Evolutionary conservation across 2,113 vertebrate species (phyloP).

Genomic region (Laticauda colubrina): DNA sequence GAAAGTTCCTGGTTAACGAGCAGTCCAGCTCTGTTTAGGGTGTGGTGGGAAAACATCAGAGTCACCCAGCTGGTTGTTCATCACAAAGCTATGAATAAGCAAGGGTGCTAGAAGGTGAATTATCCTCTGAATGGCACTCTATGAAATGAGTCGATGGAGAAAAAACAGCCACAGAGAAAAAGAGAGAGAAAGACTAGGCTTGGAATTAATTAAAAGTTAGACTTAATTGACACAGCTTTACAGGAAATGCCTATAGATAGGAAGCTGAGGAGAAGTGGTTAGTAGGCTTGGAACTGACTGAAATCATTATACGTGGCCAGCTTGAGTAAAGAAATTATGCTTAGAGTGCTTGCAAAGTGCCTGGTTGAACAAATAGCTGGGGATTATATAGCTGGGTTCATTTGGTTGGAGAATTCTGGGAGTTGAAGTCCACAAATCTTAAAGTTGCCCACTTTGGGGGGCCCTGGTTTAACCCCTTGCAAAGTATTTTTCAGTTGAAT

Average conservation of each 20-base stretch:
- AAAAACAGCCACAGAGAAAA: background rate
- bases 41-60: background rate
- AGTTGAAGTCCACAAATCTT: no score
- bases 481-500: background rate
- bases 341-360: background rate
- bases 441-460: no score
- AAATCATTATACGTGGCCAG: background rate
- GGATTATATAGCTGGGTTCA: background rate
- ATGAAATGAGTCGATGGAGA: background rate
- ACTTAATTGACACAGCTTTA: background rate
- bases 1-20: background rate
- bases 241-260: background rate
- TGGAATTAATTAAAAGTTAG: conserved; percentile 4
- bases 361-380: background rate
- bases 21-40: background rate
- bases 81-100: background rate
- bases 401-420: no score
- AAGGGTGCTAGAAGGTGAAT: background rate
- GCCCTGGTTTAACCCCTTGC: background rate
- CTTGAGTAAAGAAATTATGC: background rate
- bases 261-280: background rate
- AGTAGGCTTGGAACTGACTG: background rate
- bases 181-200: background rate
- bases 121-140: background rate
- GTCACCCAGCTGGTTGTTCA: background rate